These are phyloP conservation scores for Ormia ochracea DNA, from an alignment of 2,888 invertebrate genomes.

Conservation along the genomic window DNA sequence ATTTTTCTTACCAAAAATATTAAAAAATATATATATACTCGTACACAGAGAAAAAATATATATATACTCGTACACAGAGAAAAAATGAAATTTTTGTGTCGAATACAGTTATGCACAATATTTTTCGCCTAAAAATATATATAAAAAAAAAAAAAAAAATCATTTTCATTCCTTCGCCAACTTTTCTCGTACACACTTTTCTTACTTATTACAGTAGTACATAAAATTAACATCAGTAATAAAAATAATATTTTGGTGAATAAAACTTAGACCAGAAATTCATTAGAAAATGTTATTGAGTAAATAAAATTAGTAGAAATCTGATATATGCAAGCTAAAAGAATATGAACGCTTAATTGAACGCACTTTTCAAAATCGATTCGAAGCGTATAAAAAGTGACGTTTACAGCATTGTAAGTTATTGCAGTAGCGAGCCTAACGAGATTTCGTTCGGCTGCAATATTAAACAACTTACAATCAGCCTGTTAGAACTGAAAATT, in stretches of 20 bases:
- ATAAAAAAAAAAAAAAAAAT: background rate
- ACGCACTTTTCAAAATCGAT: background rate
- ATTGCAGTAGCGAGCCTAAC: background rate
- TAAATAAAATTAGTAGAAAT: background rate
- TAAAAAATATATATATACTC: too few species aligned
- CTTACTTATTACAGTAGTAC: background rate
- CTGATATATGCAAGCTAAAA: background rate
- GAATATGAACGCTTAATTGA: background rate
- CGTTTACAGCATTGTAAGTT: background rate
- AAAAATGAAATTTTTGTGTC: too few species aligned
- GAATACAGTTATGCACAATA: background rate
- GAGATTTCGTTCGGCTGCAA: background rate
- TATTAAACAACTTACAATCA: background rate
- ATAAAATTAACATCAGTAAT: conserved; percentile 25
- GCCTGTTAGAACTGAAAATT: background rate
- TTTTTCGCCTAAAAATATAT: background rate
- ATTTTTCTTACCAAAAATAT: too few species aligned
- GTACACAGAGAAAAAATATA: too few species aligned
- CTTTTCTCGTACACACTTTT: background rate
- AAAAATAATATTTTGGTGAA: background rate
- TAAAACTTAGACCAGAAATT: background rate
- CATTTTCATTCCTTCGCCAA: background rate
- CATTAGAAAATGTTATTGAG: background rate
- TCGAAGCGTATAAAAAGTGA: background rate
- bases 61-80: too few species aligned